Evolutionary conservation across 2,888 invertebrate genomes (phyloP).

Genomic region (Nymphalis polychloros): DNA sequence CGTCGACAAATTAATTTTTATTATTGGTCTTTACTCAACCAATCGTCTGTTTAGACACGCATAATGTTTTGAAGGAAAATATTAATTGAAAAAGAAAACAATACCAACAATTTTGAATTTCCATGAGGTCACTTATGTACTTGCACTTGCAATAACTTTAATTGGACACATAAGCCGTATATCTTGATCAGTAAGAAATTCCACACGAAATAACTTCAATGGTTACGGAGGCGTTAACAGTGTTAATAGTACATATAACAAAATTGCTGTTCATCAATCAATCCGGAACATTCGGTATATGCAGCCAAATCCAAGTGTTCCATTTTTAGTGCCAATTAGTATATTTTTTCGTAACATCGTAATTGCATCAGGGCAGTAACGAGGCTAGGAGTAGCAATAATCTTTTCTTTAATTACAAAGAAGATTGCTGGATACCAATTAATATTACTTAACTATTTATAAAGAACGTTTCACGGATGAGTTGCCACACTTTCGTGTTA

Average conservation of each 20-base stretch:
- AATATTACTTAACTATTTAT: constrained; percentile 72
- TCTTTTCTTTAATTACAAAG: constrained; percentile 58
- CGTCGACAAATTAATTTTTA: background rate
- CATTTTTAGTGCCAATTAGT: constrained; percentile 53
- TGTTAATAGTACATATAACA: constrained; percentile 36
- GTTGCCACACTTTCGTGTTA: constrained; percentile 43
- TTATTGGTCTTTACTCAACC: background rate
- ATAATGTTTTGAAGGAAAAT: background rate
- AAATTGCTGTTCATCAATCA: constrained; percentile 48
- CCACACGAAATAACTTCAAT: constrained; percentile 22
- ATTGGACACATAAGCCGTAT: background rate
- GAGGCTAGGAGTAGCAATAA: constrained; percentile 54
- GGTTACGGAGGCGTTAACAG: constrained; percentile 27
- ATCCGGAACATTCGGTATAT: constrained; percentile 40
- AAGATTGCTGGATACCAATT: constrained; percentile 63
- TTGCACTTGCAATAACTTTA: background rate
- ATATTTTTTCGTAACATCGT: constrained; percentile 56
- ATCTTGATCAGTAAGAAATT: constrained; percentile 23
- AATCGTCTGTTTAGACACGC: background rate
- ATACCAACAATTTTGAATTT: background rate
- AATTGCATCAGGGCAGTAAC: constrained; percentile 56
- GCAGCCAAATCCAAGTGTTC: constrained; percentile 43
- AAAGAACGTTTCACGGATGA: constrained; percentile 64
- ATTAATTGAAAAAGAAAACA: too few relatives aligned
- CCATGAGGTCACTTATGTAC: background rate